Percentiles rank a stretch among this genome's conserved stretches.
Evolutionary conservation across 2,113 vertebrate genomes (phyloP).

Genomic region (Rhinogobius similis): DNA sequence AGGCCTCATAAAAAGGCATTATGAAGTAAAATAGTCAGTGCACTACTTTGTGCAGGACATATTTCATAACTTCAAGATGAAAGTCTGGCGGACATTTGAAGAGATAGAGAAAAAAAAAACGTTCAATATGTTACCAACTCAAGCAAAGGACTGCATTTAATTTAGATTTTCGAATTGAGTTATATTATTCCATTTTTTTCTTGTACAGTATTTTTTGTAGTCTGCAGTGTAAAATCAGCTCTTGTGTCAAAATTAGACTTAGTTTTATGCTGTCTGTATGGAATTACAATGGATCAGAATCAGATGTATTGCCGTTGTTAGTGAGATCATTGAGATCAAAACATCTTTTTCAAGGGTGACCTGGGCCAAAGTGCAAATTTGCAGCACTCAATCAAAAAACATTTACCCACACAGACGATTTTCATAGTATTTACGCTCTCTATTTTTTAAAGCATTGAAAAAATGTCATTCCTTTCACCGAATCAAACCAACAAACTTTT

Average conservation of each 20-base stretch:
- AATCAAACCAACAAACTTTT: too few relatives aligned
- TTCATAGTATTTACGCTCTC: too few relatives aligned
- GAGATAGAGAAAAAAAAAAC: neutral
- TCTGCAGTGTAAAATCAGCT: too few relatives aligned
- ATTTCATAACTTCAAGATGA: neutral
- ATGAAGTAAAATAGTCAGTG: slow-evolving; percentile 46
- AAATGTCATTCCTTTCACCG: too few relatives aligned
- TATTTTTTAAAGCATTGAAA: too few relatives aligned
- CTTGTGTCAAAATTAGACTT: neutral
- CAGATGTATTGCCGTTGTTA: too few relatives aligned
- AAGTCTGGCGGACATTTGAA: slow-evolving; percentile 3
- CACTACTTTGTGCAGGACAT: slow-evolving; percentile 16
- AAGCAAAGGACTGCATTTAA: neutral
- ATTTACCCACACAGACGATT: too few relatives aligned
- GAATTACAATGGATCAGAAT: too few relatives aligned
- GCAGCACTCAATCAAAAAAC: too few relatives aligned
- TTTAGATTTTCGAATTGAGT: neutral
- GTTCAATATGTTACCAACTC: neutral
- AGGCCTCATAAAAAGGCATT: slow-evolving; percentile 54
- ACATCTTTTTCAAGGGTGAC: too few relatives aligned
- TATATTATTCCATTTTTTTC: neutral
- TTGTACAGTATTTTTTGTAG: neutral
- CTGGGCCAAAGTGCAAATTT: too few relatives aligned
- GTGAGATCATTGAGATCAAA: too few relatives aligned
- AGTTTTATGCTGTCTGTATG: neutral